These are phyloP conservation scores for Anoncus sp. DNA, from an alignment of 2,888 invertebrate species.

Conservation along the genomic window DNA sequence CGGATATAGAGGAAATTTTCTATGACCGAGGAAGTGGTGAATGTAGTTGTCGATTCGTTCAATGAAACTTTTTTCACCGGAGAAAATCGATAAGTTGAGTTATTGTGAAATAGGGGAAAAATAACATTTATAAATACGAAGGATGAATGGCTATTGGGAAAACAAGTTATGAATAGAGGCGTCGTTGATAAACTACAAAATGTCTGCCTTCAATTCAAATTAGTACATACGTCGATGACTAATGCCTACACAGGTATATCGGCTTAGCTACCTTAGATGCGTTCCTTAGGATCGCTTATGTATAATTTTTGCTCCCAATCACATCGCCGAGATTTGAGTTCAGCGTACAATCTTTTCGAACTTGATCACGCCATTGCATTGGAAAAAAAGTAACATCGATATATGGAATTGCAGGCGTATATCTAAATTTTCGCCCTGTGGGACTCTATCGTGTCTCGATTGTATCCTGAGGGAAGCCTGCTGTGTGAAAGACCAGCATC, in stretches of 20 bases:
- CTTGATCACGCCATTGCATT: background rate
- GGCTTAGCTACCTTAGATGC: no score
- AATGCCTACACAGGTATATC: no score
- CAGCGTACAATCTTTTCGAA: background rate
- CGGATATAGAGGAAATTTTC: no score
- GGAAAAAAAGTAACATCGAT: slow-evolving; percentile 7
- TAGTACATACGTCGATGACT: no score
- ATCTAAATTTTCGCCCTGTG: slow-evolving; percentile 13
- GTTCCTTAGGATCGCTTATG: background rate
- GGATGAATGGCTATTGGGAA: background rate
- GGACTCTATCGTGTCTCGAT: background rate
- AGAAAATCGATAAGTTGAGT: background rate
- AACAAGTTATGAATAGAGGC: background rate
- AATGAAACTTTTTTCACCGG: background rate
- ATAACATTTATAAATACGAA: background rate
- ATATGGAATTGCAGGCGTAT: background rate
- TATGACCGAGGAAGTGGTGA: background rate
- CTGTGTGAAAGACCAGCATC: slow-evolving; percentile 13
- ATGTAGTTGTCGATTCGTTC: background rate
- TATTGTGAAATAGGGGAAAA: background rate
- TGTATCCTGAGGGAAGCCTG: slow-evolving; percentile 9
- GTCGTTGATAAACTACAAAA: background rate
- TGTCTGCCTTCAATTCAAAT: background rate
- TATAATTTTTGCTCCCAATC: background rate
- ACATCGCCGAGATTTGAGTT: background rate